phyloP scores from a whole-genome alignment of 2,888 invertebrate species.

The Toxonevra muliebris region DNA sequence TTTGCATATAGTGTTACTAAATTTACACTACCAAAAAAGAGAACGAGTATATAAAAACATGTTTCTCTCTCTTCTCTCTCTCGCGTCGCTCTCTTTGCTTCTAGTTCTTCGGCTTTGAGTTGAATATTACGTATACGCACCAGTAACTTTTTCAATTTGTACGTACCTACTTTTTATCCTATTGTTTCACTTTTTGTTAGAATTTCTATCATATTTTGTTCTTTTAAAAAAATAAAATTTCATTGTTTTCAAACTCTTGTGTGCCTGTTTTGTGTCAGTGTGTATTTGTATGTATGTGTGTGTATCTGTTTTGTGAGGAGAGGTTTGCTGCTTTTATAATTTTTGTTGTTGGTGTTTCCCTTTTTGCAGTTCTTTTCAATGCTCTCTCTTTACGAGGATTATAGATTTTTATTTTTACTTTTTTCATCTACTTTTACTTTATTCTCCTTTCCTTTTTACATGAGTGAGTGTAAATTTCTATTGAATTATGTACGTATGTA shows the following conservation, averaged over 20 bases:
- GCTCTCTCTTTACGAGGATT: conserved; percentile 43
- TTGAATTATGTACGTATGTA: conserved; percentile 23
- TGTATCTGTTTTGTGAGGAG: conserved; percentile 8
- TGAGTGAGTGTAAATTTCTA: conserved; percentile 19
- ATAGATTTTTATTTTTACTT: conserved; percentile 48
- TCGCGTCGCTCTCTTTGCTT: neutral
- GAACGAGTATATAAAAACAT: no score
- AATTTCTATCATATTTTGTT: neutral
- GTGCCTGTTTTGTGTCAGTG: conserved; percentile 42
- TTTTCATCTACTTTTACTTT: neutral
- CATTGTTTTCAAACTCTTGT: conserved; percentile 7
- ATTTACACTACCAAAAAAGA: no score
- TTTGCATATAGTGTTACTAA: no score
- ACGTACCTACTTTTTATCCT: neutral
- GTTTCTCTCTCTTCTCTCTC: neutral
- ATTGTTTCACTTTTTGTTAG: neutral
- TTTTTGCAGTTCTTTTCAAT: neutral
- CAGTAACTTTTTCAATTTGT: conserved; percentile 33
- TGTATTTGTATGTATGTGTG: no score
- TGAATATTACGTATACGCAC: conserved; percentile 45
- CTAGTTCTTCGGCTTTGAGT: conserved; percentile 16
- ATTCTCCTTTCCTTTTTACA: neutral
- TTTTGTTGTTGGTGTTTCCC: conserved; percentile 38
- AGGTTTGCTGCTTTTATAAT: conserved; percentile 44
- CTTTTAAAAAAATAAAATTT: neutral